Percentiles rank a stretch among this genome's conserved stretches.
phyloP scores from a whole-genome alignment of 2,797 vertebrate genomes.

The Pagetopsis macropterus region DNA sequence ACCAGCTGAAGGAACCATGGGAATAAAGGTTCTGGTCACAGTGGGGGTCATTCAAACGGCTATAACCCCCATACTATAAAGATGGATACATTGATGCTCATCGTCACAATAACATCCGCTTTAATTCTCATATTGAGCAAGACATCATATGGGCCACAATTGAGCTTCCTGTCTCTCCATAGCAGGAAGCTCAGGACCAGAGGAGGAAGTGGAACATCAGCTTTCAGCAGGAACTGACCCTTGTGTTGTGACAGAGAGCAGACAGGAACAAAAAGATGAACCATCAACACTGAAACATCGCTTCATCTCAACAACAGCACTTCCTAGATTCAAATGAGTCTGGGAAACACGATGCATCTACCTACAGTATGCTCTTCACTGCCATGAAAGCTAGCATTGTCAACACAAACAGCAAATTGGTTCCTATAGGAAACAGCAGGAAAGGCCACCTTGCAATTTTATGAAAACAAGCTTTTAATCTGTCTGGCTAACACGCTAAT shows the following conservation, averaged over 20 bases:
- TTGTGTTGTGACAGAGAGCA: slow-evolving; percentile 59
- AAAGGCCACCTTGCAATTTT: slow-evolving; percentile 2
- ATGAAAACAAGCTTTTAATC: slow-evolving; percentile 50
- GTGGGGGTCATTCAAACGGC: slow-evolving; percentile 8
- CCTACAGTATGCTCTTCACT: not conserved
- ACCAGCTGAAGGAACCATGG: slow-evolving; percentile 24
- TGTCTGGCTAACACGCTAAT: slow-evolving; percentile 36
- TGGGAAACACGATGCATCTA: not conserved
- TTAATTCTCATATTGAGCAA: slow-evolving; percentile 33
- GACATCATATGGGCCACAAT: slow-evolving; percentile 28
- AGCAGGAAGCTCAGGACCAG: slow-evolving; percentile 72
- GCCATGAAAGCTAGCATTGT: not conserved
- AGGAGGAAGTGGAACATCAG: slow-evolving; percentile 79
- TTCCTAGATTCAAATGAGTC: not conserved
- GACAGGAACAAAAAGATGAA: slow-evolving; percentile 46
- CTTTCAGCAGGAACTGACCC: slow-evolving; percentile 67
- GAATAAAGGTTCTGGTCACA: slow-evolving; percentile 2
- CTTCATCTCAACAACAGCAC: slow-evolving; percentile 4
- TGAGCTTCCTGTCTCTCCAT: slow-evolving; percentile 59
- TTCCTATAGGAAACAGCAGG: not conserved
- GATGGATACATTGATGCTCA: slow-evolving; percentile 4
- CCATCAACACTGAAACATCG: slow-evolving; percentile 32
- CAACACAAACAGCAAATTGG: slow-evolving; percentile 1
- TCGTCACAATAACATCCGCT: slow-evolving; percentile 31
- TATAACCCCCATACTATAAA: slow-evolving; percentile 16